Evolutionary conservation across 2,113 vertebrate genomes (phyloP), one percentile per base, ranked within the genome.

Genomic region (Notothenia coriiceps): DNA sequence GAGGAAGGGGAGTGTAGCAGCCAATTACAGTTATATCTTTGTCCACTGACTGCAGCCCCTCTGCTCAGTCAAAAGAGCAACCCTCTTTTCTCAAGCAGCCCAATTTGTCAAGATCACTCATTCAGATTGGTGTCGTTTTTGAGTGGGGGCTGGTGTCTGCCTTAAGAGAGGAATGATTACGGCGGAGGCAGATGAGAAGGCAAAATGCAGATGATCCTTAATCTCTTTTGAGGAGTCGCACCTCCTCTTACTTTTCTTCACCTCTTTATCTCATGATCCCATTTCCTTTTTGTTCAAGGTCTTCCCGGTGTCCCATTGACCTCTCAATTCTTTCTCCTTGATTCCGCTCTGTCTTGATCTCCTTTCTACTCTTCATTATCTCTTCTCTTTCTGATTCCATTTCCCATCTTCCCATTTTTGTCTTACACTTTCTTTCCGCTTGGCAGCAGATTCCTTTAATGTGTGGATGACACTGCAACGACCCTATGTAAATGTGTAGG

Each of bases 131-230:
- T 88, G 87, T 86, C 80, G 66, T 84, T 90, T 61, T 88, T 77
- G 74, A 87, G 76, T 73, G 78, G 84, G 82, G 79, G 86, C 61
- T 74, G 77, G 66, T 80, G 54, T 60, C 78, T 86, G 86, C 71
- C 70, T 87, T 83, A 20, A 49, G 62, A 77, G 84, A 63, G 72
- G 62, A 85, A 17, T 89, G 88, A 93, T 91, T 91, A 86, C 12
- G 4, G 83, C 29, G 22, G 71, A 80, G 71, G 61, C 75, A 64
- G 87, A 92, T 92, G 79, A 89, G 88, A 88, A 88, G 85, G 62
- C 72, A 79, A 93, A 92, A 94, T 94, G 93, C 92, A 94, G 91
- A 93, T 90, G 87, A 91, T 89, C 72, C 89, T 70, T 94, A 93
- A 94, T 93, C 92, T 91, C 88, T 86, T 91, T 87, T 88, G 89